Conservation (phyloP, 2,113 vertebrate species). For the Porphyrio hochstetteri region DNA sequence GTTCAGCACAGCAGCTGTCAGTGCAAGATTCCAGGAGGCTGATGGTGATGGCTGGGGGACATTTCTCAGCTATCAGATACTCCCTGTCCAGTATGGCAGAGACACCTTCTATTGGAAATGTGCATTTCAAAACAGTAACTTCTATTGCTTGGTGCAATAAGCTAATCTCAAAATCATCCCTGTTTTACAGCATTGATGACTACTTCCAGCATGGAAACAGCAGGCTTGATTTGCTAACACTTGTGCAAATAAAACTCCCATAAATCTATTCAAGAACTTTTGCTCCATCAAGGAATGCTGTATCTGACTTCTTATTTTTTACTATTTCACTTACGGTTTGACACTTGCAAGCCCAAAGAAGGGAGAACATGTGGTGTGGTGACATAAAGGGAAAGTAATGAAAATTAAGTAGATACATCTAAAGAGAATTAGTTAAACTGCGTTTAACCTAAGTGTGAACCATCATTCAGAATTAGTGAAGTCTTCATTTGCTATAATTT, state of each 20-base stretch:
- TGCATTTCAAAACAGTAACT: not conserved
- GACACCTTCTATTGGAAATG: not conserved
- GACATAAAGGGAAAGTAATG: not conserved
- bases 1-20: not conserved
- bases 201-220: not conserved
- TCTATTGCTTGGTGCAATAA: not conserved
- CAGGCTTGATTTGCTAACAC: not conserved
- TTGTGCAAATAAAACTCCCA: not conserved
- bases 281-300: not conserved
- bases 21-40: not conserved
- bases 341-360: not conserved
- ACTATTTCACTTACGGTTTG: not conserved
- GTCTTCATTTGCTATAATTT: conserved; percentile 54
- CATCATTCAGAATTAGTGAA: conserved; percentile 44
- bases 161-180: not conserved
- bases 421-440: conserved; percentile 24
- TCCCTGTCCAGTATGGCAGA: not conserved
- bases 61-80: not conserved
- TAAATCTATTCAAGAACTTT: not conserved
- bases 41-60: not conserved
- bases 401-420: conserved; percentile 16
- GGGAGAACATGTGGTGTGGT: not conserved
- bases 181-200: not conserved
- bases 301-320: not conserved
- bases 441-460: conserved; percentile 46